These are phyloP conservation scores for Turdus rufiventris DNA, from an alignment of 2,113 vertebrate species.

Conservation along the genomic window DNA sequence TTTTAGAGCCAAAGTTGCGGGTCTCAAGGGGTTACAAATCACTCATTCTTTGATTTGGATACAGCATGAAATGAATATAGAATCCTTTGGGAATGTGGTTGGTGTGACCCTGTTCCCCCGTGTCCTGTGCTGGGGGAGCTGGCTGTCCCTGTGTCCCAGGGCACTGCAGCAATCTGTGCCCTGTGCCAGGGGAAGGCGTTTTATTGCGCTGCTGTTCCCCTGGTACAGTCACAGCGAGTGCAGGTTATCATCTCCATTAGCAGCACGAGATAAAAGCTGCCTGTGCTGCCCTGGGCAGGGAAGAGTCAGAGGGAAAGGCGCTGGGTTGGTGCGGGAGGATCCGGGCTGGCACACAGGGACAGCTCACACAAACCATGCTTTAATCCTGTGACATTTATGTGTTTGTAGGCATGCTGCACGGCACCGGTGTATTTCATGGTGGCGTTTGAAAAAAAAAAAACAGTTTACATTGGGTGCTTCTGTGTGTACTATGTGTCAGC, in stretches of 20 bases:
- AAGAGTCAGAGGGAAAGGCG: rapidly evolving
- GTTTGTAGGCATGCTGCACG: background rate
- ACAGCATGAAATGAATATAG: background rate
- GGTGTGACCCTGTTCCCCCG: rapidly evolving
- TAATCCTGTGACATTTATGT: rapidly evolving
- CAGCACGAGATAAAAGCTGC: background rate
- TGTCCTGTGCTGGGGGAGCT: rapidly evolving
- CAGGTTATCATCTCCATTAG: background rate
- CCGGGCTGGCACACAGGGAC: background rate
- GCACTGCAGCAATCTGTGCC: background rate
- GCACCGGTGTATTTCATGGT: background rate
- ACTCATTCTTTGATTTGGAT: background rate
- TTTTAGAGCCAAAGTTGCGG: background rate
- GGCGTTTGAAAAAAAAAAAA: background rate
- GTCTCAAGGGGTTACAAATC: background rate
- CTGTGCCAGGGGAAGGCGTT: background rate
- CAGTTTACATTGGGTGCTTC: background rate
- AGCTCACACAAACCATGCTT: background rate
- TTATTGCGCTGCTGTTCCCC: background rate
- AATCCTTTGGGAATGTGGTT: background rate
- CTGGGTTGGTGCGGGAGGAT: background rate
- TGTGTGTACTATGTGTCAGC: background rate
- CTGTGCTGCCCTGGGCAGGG: background rate
- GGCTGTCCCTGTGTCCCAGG: background rate
- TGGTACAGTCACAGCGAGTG: rapidly evolving